phyloP scores from a whole-genome alignment of 2,797 vertebrate species.

The Otolemur crassicaudatus region DNA sequence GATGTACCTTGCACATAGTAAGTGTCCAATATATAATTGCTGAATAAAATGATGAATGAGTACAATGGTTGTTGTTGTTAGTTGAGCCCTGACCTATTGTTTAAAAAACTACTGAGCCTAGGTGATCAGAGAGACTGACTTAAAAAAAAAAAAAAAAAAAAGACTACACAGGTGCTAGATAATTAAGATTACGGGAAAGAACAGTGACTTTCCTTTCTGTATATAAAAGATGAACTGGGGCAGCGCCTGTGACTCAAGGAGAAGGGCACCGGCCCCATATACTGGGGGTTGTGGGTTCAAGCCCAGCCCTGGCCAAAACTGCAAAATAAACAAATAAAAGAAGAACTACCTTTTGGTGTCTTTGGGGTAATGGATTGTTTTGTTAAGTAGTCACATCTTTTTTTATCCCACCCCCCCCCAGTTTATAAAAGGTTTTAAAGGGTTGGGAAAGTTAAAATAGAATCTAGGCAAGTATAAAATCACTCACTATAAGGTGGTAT shows the following conservation, averaged over 20 bases:
- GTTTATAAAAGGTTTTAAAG: conserved; percentile 25
- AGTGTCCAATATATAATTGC: background rate
- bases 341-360: background rate
- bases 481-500: background rate
- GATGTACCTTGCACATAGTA: background rate
- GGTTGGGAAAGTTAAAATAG: conserved; percentile 18
- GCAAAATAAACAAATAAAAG: no score
- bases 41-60: background rate
- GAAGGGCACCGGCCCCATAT: no score
- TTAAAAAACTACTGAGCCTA: background rate
- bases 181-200: background rate
- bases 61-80: background rate
- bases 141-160: background rate
- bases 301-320: no score
- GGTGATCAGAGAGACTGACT: background rate
- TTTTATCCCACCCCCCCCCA: background rate
- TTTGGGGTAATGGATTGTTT: conserved; percentile 13
- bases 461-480: conserved; percentile 13
- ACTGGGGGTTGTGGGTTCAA: no score
- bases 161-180: conserved; percentile 6
- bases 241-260: no score
- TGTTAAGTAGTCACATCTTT: background rate
- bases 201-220: background rate
- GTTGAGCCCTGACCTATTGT: background rate
- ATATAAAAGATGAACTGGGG: background rate